These are phyloP conservation scores for Lithophane leautieri DNA, from an alignment of 2,888 invertebrate genomes.

Conservation along the genomic window DNA sequence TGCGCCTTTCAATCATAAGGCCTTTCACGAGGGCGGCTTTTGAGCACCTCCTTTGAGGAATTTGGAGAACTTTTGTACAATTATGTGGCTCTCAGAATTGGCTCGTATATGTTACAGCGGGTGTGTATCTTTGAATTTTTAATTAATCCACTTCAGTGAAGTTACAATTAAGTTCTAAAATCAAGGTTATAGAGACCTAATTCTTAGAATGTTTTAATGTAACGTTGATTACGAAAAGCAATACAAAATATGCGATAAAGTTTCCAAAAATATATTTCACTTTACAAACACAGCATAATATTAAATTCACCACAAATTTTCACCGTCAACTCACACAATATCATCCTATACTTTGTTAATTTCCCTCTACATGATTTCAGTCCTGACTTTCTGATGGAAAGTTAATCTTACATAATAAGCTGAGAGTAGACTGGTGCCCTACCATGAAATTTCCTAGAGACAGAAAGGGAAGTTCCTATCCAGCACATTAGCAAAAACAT, in stretches of 20 bases:
- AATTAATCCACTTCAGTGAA: constrained; percentile 35
- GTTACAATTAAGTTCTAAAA: constrained; percentile 18
- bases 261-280: constrained; percentile 64
- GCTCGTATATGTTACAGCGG: constrained; percentile 40
- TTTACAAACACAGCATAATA: constrained; percentile 61
- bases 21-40: constrained; percentile 77
- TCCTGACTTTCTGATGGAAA: constrained; percentile 28
- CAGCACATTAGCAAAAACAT: constrained; percentile 20
- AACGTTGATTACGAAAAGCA: constrained; percentile 7
- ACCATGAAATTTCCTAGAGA: constrained; percentile 33
- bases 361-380: constrained; percentile 46
- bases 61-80: constrained; percentile 65
- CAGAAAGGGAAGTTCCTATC: constrained; percentile 2
- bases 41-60: constrained; percentile 71
- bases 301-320: constrained; percentile 62
- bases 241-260: constrained; percentile 34
- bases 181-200: constrained; percentile 8
- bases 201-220: background rate
- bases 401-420: constrained; percentile 47
- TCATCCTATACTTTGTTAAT: constrained; percentile 39
- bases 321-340: constrained; percentile 53
- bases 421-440: constrained; percentile 13
- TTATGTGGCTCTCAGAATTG: constrained; percentile 62
- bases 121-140: constrained; percentile 35
- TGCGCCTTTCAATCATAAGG: constrained; percentile 80